phyloP scores from a whole-genome alignment of 2,797 vertebrate genomes.

The Hypotaenidia philippensis region DNA sequence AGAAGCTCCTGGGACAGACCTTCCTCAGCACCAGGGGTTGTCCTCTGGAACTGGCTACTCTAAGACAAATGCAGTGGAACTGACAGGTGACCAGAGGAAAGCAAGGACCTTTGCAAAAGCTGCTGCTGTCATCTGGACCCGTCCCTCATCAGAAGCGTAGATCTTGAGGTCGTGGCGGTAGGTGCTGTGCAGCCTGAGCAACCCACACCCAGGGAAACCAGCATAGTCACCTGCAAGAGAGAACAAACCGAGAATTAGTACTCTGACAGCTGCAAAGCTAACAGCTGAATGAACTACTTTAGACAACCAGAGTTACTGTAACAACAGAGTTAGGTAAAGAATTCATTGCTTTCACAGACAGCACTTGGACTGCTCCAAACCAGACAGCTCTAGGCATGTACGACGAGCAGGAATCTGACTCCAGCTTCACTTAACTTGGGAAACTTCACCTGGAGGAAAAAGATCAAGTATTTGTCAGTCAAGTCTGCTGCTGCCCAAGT shows the following conservation, averaged over 20 bases:
- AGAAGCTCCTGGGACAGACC: background rate
- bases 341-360: background rate
- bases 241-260: background rate
- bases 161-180: constrained; percentile 98
- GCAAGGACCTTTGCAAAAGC: constrained; percentile 94
- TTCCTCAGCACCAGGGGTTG: background rate
- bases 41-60: background rate
- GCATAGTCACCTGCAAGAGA: constrained; percentile 92
- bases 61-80: background rate
- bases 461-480: background rate
- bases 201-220: constrained; percentile 95
- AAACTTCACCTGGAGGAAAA: background rate
- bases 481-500: background rate
- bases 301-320: background rate
- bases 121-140: constrained; percentile 98
- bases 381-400: background rate
- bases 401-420: background rate
- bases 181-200: constrained; percentile 96
- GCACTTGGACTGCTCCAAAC: background rate
- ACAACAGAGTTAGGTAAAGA: background rate
- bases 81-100: background rate
- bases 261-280: background rate
- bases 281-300: background rate
- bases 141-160: constrained; percentile 96
- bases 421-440: background rate